Percentiles rank a stretch among this genome's conserved stretches.
These are phyloP conservation scores for Tachystola acroxantha DNA, from an alignment of 2,888 invertebrate species.

Conservation along the genomic window DNA sequence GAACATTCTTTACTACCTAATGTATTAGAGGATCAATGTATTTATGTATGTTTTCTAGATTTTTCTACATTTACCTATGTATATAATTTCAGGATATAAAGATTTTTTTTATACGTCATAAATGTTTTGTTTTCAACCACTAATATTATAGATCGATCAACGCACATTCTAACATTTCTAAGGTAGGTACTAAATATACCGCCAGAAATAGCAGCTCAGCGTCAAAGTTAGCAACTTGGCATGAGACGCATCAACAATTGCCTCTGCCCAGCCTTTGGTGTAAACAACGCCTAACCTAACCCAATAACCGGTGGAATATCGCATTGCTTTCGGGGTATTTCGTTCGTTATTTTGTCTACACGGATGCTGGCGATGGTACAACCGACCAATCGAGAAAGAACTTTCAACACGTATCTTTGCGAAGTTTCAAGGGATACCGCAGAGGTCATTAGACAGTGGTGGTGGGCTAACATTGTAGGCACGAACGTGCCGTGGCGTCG, in stretches of 20 bases:
- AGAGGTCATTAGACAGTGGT: slow-evolving; percentile 40
- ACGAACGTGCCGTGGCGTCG: slow-evolving; percentile 75
- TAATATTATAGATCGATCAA: too few relatives aligned
- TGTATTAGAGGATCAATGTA: too few relatives aligned
- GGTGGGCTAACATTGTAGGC: slow-evolving; percentile 65
- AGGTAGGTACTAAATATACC: not conserved
- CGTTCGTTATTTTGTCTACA: slow-evolving; percentile 76
- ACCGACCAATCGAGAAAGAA: slow-evolving; percentile 40
- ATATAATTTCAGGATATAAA: too few relatives aligned
- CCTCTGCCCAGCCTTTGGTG: slow-evolving; percentile 52
- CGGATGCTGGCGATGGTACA: slow-evolving; percentile 68
- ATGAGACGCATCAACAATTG: slow-evolving; percentile 65
- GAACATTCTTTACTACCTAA: too few relatives aligned
- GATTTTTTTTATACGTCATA: too few relatives aligned
- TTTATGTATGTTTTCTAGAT: too few relatives aligned
- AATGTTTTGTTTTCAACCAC: too few relatives aligned
- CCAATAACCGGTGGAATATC: slow-evolving; percentile 70
- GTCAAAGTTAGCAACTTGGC: slow-evolving; percentile 61
- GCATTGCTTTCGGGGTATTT: slow-evolving; percentile 74
- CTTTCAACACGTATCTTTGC: slow-evolving; percentile 12
- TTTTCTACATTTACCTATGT: too few relatives aligned
- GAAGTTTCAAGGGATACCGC: slow-evolving; percentile 16
- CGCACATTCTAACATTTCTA: too few relatives aligned
- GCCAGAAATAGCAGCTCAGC: slow-evolving; percentile 39
- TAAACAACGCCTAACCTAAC: slow-evolving; percentile 75